Base-by-base conservation (phyloP, 1,140 invertebrate genomes). In the Delia radicum region DNA sequence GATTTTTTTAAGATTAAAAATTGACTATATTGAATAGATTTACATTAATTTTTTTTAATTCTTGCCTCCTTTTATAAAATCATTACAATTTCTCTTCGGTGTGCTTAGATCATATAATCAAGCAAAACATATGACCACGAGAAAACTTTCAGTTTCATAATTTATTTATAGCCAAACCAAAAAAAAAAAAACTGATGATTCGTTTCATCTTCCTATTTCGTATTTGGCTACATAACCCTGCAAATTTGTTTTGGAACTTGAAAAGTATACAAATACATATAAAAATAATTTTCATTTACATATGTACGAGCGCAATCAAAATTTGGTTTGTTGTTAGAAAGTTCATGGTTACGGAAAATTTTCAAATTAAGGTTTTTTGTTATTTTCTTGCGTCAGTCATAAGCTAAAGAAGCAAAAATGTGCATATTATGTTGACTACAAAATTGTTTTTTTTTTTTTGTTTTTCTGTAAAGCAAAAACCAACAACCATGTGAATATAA, bases 121-220 rank as follows among this genome's bases (percentile, higher is more conserved):
- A 37, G 3, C 13, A 37, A 10, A 37, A 10, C 33, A 55, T 55
- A 55, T 55, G 48, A 55, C 48, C 48, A 55, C 48, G 18, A 21
- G 48, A 55, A 55, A 55, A 55, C 48, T 55, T 55, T 55, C 48
- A 55, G 48, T 55, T 55, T 55, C 48, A 55, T 55, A 55, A 55
- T 21, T 55, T 21, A 55, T 55, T 55, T 55, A 55, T 55, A 21
- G 18, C 48, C 18, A 55, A 55, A 8, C 37, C 37, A 55, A 55
- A 55, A 37, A 10, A 37, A 7, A 13, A 37, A 37, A 37, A 37
- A 55, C n/a, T 55, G 48, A 55, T 55, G 48, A 55, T 55, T 55
- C 48, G 48, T 55, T 55, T 21, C n/a, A 55, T 21, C 48, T 6
- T 3, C 8, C 8, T 37, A 10, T 13, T 21, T 18, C n/a, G 18